Evolutionary conservation across 2,888 invertebrate genomes (phyloP), one percentile per base, ranked within the genome.

Genomic region (Acanthoscelides obtectus): DNA sequence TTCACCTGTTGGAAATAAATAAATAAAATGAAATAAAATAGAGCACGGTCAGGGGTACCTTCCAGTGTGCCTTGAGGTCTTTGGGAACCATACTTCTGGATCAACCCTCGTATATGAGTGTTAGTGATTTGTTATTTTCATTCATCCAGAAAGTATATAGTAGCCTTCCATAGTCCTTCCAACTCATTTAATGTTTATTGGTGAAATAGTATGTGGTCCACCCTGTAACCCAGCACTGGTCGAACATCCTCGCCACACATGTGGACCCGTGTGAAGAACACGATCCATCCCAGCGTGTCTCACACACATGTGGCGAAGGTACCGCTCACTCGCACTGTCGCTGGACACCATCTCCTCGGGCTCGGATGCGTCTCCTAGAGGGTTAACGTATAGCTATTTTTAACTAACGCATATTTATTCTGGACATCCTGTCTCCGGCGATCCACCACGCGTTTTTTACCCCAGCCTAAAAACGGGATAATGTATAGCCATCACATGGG

Each of bases 241-340:
- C 22, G 25, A 25, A 25, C 70, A 69, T 69, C 70, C 67, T 71
- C 69, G 64, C 66, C 69, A 45, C 45, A 45, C 45, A 45, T 45
- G 45, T 45, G 45, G 45, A 45, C 45, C 45, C 45, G 45, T 45
- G 45, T 45, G 45, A 45, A 45, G 45, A 45, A 45, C 45, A 45
- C 45, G 45, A 45, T 45, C 45, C 25, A 25, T 25, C 25, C 45
- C 6, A 12, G 45, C 45, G n/a, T 45, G 45, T 6, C 45, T 45
- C 5, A 45, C 45, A 45, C 45, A 45, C 17, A 17, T 45, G 45
- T 12, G 3, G 45, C 45, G 45, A 12, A 45, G 45, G 45, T 45
- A 45, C 45, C 12, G 1, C 5, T 12, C 8, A 17, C 17, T 45
- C 45, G 12, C 45, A 45, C 12, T 45, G 45, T 1, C 45, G 17